Percentiles rank a stretch among this genome's conserved stretches.
Conservation (phyloP, 2,797 vertebrate genomes). For the Sebastes taczanowskii region DNA sequence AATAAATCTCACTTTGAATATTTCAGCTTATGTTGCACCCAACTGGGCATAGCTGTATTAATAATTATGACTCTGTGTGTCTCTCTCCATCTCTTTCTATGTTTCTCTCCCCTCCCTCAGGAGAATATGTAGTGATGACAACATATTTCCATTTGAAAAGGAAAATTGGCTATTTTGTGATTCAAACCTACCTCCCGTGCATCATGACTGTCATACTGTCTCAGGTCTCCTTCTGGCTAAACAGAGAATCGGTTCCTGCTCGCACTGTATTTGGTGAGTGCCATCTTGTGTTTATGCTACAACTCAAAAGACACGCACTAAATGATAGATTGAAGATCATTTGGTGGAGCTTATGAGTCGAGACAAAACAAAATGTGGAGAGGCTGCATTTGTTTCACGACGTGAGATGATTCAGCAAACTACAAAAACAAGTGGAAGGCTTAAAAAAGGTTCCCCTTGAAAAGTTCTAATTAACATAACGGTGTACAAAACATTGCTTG, state of each 20-base stretch:
- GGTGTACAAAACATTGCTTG: slow-evolving; percentile 5
- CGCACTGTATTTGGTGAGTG: slow-evolving; percentile 98
- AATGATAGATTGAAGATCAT: slow-evolving; percentile 32
- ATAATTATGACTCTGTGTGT: slow-evolving; percentile 68
- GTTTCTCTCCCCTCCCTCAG: slow-evolving; percentile 79
- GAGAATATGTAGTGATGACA: slow-evolving; percentile 99
- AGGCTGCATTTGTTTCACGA: slow-evolving; percentile 5
- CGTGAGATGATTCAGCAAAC: slow-evolving; percentile 19
- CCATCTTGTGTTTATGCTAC: slow-evolving; percentile 35
- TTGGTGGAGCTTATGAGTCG: neutral
- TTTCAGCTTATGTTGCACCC: slow-evolving; percentile 57
- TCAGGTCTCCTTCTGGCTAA: slow-evolving; percentile 99
- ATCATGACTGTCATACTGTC: slow-evolving; percentile 99
- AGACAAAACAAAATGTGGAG: slow-evolving; percentile 17
- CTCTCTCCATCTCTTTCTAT: slow-evolving; percentile 47
- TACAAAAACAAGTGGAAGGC: neutral
- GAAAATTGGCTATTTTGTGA: slow-evolving; percentile 99
- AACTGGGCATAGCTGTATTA: slow-evolving; percentile 56
- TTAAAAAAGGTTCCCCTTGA: neutral
- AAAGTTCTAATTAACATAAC: slow-evolving; percentile 17
- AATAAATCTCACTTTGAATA: slow-evolving; percentile 60
- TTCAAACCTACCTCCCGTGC: slow-evolving; percentile 98
- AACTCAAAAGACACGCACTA: slow-evolving; percentile 15
- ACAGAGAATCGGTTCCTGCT: slow-evolving; percentile 97
- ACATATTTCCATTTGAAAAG: slow-evolving; percentile 99